Percentiles rank a stretch among this genome's conserved stretches.
Evolutionary conservation across 2,888 invertebrate genomes (phyloP).

Genomic region (Drosophila lacicola): DNA sequence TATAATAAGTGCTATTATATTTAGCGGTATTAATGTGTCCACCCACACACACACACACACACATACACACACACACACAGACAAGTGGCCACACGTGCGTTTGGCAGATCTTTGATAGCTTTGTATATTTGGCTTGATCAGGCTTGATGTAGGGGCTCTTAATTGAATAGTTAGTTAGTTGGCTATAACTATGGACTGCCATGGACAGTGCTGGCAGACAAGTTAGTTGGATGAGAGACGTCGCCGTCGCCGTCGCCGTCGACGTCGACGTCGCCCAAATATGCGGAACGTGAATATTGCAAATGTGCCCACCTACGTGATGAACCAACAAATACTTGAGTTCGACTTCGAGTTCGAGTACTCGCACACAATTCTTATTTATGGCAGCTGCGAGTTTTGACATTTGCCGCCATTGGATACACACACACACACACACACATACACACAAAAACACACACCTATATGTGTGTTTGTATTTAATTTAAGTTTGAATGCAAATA

Average conservation of each 20-base stretch:
- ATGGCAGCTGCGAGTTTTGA: constrained; percentile 45
- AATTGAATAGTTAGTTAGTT: constrained; percentile 50
- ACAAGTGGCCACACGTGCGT: constrained; percentile 44
- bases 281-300: constrained; percentile 50
- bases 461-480: neutral
- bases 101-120: constrained; percentile 6
- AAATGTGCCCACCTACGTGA: constrained; percentile 51
- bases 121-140: constrained; percentile 11
- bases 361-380: constrained; percentile 44
- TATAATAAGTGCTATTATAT: constrained; percentile 23
- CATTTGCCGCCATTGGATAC: constrained; percentile 57
- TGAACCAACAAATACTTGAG: constrained; percentile 50
- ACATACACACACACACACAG: too few species aligned
- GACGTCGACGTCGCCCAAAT: constrained; percentile 18
- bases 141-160: constrained; percentile 8
- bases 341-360: constrained; percentile 13
- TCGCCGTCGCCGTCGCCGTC: too few species aligned
- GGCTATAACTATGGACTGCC: constrained; percentile 9
- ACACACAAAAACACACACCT: constrained; percentile 1
- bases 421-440: constrained; percentile 5
- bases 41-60: constrained; percentile 3
- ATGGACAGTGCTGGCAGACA: constrained; percentile 13
- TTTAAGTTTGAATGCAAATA: constrained; percentile 37
- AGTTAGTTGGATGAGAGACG: constrained; percentile 9
- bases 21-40: constrained; percentile 19